A percentile compares a stretch with the other conserved stretches of the same genome.
Conservation (phyloP, 1,140 invertebrate species). For the Chlorops oryzae region DNA sequence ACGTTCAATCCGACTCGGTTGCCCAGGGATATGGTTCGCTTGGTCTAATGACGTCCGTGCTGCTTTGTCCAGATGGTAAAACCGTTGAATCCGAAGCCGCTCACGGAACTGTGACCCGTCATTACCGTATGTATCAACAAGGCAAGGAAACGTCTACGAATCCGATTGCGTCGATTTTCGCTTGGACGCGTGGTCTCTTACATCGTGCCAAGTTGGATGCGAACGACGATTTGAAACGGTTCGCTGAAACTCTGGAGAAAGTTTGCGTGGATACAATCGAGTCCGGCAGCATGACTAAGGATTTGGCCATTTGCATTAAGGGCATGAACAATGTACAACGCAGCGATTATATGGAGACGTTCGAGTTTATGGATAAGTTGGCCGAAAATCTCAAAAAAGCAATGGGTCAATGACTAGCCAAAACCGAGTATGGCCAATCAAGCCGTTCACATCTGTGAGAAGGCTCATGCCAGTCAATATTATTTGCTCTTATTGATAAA, state of each 20-base stretch:
- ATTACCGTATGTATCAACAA: constrained; percentile 89
- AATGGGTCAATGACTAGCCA: constrained; percentile 41
- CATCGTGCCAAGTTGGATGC: constrained; percentile 91
- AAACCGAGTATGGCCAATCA: constrained; percentile 8
- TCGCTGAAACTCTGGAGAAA: constrained; percentile 76
- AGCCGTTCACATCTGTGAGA: constrained; percentile 28
- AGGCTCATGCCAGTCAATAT: background rate
- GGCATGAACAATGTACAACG: constrained; percentile 77
- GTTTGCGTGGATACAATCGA: constrained; percentile 95
- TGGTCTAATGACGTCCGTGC: constrained; percentile 92
- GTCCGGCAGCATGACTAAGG: constrained; percentile 94
- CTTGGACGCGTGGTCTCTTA: constrained; percentile 88
- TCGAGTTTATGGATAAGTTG: constrained; percentile 94
- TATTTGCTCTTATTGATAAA: no score
- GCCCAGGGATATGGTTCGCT: constrained; percentile 91
- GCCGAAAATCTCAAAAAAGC: constrained; percentile 85
- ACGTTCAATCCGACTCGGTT: constrained; percentile 96
- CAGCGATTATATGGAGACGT: constrained; percentile 92
- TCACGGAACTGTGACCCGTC: constrained; percentile 94
- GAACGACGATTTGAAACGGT: constrained; percentile 69
- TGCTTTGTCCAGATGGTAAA: constrained; percentile 92
- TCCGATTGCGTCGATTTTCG: constrained; percentile 97
- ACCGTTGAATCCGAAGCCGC: constrained; percentile 97
- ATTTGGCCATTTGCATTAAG: constrained; percentile 97
- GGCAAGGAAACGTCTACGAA: constrained; percentile 97